Evolutionary conservation across 1,140 invertebrate species (phyloP).

Genomic region (Matsumurasca onukii): DNA sequence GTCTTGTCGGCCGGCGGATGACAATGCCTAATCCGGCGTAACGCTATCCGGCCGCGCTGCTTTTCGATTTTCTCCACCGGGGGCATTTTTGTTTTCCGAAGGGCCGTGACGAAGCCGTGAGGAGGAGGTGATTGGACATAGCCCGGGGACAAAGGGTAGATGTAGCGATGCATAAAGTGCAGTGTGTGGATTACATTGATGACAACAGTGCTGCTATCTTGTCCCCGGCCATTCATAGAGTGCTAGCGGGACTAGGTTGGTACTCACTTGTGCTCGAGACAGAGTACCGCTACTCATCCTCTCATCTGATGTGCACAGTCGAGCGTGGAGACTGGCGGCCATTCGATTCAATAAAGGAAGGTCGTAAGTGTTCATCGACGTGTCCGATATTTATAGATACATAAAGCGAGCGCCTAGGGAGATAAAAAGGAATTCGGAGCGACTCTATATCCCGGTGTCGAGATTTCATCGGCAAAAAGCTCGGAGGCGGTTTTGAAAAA

Average conservation of each 20-base stretch:
- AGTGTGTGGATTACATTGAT: not conserved
- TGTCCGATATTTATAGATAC: constrained; percentile 21
- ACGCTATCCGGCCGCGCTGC: constrained; percentile 2
- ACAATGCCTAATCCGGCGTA: constrained; percentile 17
- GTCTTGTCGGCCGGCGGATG: constrained; percentile 11
- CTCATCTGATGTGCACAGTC: too few species aligned
- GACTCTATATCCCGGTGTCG: constrained; percentile 2
- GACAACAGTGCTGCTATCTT: not conserved
- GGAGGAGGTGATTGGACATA: constrained; percentile 1
- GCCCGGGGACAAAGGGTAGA: not conserved
- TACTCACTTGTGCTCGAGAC: too few species aligned
- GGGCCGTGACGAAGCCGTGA: constrained; percentile 18
- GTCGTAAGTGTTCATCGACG: constrained; percentile 16
- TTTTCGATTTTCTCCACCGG: constrained; percentile 24
- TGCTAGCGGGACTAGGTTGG: too few species aligned
- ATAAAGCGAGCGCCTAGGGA: not conserved
- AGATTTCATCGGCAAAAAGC: constrained; percentile 21
- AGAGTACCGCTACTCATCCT: too few species aligned
- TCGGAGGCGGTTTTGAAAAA: constrained; percentile 23
- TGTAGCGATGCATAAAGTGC: not conserved
- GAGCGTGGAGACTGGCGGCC: too few species aligned
- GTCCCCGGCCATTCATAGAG: not conserved
- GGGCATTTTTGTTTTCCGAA: constrained; percentile 19
- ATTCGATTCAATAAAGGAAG: constrained; percentile 20
- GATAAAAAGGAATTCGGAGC: constrained; percentile 14